A percentile compares a stretch with the other conserved stretches of the same genome.
Conservation (phyloP, 1,140 invertebrate genomes). For the Adoxophyes honmai region DNA sequence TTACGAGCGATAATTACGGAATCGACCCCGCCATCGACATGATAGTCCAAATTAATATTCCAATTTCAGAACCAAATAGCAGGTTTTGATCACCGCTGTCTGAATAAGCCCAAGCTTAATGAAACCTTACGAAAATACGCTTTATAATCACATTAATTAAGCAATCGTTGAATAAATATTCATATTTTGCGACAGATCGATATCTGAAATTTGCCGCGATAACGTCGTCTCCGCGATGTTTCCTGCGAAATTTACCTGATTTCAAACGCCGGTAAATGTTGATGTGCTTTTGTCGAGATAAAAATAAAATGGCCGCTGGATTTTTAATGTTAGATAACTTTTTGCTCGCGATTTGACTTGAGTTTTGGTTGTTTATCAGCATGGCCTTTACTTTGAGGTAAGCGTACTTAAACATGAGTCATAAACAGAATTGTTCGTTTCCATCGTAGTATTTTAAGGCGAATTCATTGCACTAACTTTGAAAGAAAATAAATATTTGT, state of each 20-base stretch:
- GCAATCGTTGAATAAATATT: conserved; percentile 28
- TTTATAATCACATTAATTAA: conserved; percentile 11
- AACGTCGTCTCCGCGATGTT: conserved; percentile 16
- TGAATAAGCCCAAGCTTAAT: background rate
- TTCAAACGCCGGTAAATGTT: background rate
- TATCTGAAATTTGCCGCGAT: conserved; percentile 20
- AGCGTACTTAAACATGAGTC: no score
- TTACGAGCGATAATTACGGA: conserved; percentile 4
- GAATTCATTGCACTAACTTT: no score
- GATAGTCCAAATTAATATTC: conserved; percentile 16
- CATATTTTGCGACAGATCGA: conserved; percentile 31
- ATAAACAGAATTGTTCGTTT: no score
- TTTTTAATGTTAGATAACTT: no score
- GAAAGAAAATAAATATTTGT: no score
- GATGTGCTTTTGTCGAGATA: background rate
- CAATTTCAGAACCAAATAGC: conserved; percentile 9
- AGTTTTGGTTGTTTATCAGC: no score
- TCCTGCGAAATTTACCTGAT: conserved; percentile 1
- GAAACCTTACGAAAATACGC: conserved; percentile 9
- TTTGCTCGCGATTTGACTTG: no score
- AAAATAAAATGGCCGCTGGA: background rate
- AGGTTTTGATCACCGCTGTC: conserved; percentile 8
- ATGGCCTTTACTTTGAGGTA: no score
- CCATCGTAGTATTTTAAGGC: no score
- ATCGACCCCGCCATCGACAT: background rate